phyloP scores from a whole-genome alignment of 2,797 vertebrate genomes.

The Parotocinclus haroldoi region DNA sequence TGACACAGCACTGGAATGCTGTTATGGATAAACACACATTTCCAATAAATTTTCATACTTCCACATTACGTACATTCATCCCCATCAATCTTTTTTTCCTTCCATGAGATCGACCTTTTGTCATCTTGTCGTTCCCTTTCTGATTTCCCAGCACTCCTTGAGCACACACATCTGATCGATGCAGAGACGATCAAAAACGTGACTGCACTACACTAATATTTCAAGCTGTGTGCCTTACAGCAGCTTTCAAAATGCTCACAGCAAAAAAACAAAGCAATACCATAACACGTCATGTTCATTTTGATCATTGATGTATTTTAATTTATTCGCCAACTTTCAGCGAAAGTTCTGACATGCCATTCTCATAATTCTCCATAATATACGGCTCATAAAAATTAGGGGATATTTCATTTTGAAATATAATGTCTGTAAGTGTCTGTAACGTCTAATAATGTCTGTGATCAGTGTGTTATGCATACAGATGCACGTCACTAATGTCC shows the following conservation, averaged over 20 bases:
- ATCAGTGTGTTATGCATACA: too few relatives aligned
- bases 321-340: too few relatives aligned
- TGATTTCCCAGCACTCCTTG: slow-evolving; percentile 42
- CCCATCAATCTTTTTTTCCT: slow-evolving; percentile 21
- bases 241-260: neutral
- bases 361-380: too few relatives aligned
- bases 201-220: slow-evolving; percentile 21
- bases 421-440: too few relatives aligned
- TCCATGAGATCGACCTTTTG: slow-evolving; percentile 2
- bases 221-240: slow-evolving; percentile 6
- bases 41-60: slow-evolving; percentile 39
- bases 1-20: slow-evolving; percentile 19
- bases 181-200: slow-evolving; percentile 33
- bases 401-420: too few relatives aligned
- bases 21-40: slow-evolving; percentile 8
- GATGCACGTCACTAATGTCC: too few relatives aligned
- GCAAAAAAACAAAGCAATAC: too few relatives aligned
- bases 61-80: slow-evolving; percentile 52
- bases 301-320: too few relatives aligned
- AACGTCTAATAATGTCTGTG: too few relatives aligned
- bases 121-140: slow-evolving; percentile 17
- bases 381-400: too few relatives aligned
- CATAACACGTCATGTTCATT: too few relatives aligned
- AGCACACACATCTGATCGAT: slow-evolving; percentile 34
- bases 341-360: too few relatives aligned